Percentiles rank a stretch among this genome's conserved stretches.
phyloP scores from a whole-genome alignment of 2,113 vertebrate genomes.

The Synodontis membranacea region DNA sequence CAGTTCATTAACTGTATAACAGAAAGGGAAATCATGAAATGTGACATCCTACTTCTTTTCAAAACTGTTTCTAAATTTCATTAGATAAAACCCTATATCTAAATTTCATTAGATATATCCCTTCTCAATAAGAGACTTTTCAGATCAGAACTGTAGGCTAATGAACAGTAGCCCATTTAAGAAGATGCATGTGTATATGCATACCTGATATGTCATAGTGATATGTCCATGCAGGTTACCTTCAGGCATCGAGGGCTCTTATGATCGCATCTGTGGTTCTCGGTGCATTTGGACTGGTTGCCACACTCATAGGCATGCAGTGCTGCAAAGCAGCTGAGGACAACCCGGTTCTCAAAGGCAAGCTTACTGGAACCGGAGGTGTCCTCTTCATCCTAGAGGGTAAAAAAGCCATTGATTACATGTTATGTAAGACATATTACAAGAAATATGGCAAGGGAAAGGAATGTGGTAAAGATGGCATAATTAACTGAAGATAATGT shows the following conservation, averaged over 20 bases:
- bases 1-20: neutral
- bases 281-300: slow-evolving; percentile 76
- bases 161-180: no score
- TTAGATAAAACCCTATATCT: neutral
- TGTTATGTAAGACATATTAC: neutral
- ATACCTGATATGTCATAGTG: no score
- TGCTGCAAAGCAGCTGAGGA: slow-evolving; percentile 77
- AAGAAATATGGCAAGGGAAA: neutral
- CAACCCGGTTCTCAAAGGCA: slow-evolving; percentile 74
- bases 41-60: neutral
- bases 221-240: slow-evolving; percentile 72
- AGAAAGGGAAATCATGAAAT: neutral
- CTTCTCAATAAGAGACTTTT: neutral
- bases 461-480: no score
- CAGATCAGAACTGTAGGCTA: no score
- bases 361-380: slow-evolving; percentile 72
- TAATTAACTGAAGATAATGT: neutral
- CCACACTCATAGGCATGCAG: slow-evolving; percentile 76
- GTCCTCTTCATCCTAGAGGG: slow-evolving; percentile 79
- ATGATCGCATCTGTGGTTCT: slow-evolving; percentile 79
- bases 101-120: neutral
- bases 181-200: neutral
- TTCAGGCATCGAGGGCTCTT: slow-evolving; percentile 86
- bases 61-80: neutral
- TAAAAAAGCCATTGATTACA: slow-evolving; percentile 54